Conservation (phyloP, 2,888 invertebrate genomes). For the Hypomecis atomaria region DNA sequence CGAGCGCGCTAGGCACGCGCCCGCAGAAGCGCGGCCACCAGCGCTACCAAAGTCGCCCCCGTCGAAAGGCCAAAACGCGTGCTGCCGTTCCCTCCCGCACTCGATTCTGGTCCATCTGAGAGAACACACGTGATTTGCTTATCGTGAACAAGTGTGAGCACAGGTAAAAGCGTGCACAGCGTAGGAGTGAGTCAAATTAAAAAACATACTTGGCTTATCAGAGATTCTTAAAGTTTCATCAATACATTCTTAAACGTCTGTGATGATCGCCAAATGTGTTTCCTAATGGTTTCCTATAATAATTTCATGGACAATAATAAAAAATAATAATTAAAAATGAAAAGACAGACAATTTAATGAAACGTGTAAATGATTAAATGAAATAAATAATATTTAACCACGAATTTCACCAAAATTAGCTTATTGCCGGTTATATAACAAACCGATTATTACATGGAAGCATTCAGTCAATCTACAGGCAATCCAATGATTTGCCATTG, state of each 20-base stretch:
- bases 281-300: no score
- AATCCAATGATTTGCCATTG: no score
- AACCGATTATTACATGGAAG: no score
- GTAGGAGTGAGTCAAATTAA: constrained; percentile 20
- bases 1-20: constrained; percentile 44
- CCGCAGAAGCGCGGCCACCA: constrained; percentile 45
- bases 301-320: constrained; percentile 2
- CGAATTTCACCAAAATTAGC: constrained; percentile 40
- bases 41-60: constrained; percentile 38
- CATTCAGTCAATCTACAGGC: no score
- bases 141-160: constrained; percentile 37
- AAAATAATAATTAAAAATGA: constrained; percentile 17
- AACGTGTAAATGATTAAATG: constrained; percentile 36
- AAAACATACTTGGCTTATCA: constrained; percentile 6
- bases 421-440: background rate
- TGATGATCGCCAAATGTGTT: constrained; percentile 2
- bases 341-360: constrained; percentile 34
- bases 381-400: constrained; percentile 39
- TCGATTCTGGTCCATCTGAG: constrained; percentile 54
- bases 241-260: background rate
- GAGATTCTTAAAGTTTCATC: background rate
- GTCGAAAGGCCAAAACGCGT: constrained; percentile 40
- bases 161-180: constrained; percentile 23
- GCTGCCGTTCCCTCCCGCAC: constrained; percentile 53
- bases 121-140: constrained; percentile 46